phyloP scores from a whole-genome alignment of 2,113 vertebrate species.

The Gracilinanus agilis region DNA sequence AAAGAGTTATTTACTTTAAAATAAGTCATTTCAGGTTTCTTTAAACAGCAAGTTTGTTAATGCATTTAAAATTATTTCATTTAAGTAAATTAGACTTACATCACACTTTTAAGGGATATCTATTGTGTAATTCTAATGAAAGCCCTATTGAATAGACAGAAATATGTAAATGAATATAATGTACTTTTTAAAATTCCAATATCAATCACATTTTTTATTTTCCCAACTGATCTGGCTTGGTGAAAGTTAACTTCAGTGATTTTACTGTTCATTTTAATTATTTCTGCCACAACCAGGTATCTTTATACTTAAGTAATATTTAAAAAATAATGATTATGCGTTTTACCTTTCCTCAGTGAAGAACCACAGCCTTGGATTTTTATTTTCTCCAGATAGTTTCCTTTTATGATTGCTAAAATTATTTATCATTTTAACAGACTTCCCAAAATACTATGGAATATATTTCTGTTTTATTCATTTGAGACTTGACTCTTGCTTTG shows the following conservation, averaged over 20 bases:
- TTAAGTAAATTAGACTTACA: neutral
- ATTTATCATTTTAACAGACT: neutral
- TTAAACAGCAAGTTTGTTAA: neutral
- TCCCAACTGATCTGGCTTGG: neutral
- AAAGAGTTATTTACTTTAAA: neutral
- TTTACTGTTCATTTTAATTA: neutral
- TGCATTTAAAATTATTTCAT: constrained; percentile 13
- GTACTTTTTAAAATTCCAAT: neutral
- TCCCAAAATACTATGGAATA: neutral
- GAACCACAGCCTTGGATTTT: neutral
- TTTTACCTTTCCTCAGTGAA: neutral
- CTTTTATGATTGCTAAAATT: neutral
- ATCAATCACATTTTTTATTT: neutral
- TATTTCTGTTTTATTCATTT: constrained; percentile 31
- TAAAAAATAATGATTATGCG: neutral
- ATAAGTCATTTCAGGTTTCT: constrained; percentile 10
- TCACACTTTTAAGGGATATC: neutral
- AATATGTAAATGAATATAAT: neutral
- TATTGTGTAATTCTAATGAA: neutral
- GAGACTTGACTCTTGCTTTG: neutral
- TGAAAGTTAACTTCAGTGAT: neutral
- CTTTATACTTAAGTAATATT: neutral
- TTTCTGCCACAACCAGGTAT: neutral
- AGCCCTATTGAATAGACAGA: constrained; percentile 23
- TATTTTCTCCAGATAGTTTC: neutral